Evolutionary conservation across 2,113 vertebrate species (phyloP), one percentile per base, ranked within the genome.

Genomic region (Aegithalos caudatus): DNA sequence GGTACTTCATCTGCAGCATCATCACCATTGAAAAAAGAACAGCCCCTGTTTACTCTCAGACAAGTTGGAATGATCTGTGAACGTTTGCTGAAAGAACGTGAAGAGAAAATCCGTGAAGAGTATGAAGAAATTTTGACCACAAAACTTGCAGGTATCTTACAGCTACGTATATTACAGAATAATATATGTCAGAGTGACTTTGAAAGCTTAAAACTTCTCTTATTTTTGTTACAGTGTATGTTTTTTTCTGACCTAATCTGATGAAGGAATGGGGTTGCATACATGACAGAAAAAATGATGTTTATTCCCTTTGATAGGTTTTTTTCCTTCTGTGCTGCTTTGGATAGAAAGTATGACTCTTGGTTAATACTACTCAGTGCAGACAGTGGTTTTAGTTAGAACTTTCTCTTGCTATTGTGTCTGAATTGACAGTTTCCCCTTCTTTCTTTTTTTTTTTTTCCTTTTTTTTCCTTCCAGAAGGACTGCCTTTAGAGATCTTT

Each of bases 1-100:
- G 99, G 99, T 90, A 98, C 98, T 82, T 99, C 98, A 93, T 98
- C 98, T 92, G 98, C 98, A 96, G 97, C 98, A 27, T 97, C 98
- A 85, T 99, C 99, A 87, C 99, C 99, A n/a, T 98, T 98, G 95
- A 99, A 99, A 98, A 99, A 98, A 98, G 99, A 99, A 97, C 99
- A 99, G 97, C 99, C 99, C 50, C 97, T 99, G 94, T 99, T 99
- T 97, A 99, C 99, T 86, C 98, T 99, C 95, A 98, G 98, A 97
- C 99, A 99, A 98, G 99, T 99, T 95, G 99, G 99, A 90, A 99
- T 99, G 99, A 99, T 99, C 97, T 99, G 99, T 97, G 99, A 99
- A 98, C 99, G 99, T 94, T 98, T 99, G 96, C 98, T 99, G 97
- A 99, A 99, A 98, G 99, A 99, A 96, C 98, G 99, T 77, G 99